Base-by-base conservation (phyloP, 2,888 invertebrate genomes). In the Bimastos eiseni region DNA sequence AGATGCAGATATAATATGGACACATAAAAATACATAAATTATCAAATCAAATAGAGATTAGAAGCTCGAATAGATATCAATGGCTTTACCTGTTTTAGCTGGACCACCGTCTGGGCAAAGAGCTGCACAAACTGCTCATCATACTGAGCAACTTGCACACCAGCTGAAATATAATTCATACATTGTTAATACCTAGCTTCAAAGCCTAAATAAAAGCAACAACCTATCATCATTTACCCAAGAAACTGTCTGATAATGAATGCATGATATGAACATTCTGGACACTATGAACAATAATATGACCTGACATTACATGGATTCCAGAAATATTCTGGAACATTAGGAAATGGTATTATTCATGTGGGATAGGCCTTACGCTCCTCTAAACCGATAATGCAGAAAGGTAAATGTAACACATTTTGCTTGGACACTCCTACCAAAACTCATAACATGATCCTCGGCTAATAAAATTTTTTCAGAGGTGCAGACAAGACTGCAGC, bases 111-210 rank as follows among this genome's bases (percentile, higher is more conserved):
- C 94, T 98, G 97, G 91, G 97, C 97, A 94, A 99, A 98, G 92
- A 99, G 96, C 93, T 97, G 96, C 91, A 97, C 96, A 96, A 99
- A 98, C 96, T 98, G 97, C 92, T 98, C 97, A 94, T 98, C 98
- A 95, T 99, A 99, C 94, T 97, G 97, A 88, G 94, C 92, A 92
- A 97, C 97, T 91, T 97, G 97, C 3, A 99, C 97, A 91, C 97
- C 98, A 91, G 98, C 95, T 95, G 92, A 86, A 92, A 90, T 83
- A 34, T 41, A 90, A 33, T 41, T 21, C 55, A 90, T n/a, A 2
- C 44, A 49, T 55, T 90, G 36, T 34, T n/a, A 70, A 70, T 11
- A n/a, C 30, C 30, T 70, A 70, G 11, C 70, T n/a, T 30, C 70
- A 70, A 70, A 70, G 70, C 70, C 70, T 24, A 49, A 49, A 0